Percentiles rank a stretch among this genome's conserved stretches.
These are phyloP conservation scores for Bombus confusus DNA, from an alignment of 1,140 invertebrate species.

Conservation along the genomic window DNA sequence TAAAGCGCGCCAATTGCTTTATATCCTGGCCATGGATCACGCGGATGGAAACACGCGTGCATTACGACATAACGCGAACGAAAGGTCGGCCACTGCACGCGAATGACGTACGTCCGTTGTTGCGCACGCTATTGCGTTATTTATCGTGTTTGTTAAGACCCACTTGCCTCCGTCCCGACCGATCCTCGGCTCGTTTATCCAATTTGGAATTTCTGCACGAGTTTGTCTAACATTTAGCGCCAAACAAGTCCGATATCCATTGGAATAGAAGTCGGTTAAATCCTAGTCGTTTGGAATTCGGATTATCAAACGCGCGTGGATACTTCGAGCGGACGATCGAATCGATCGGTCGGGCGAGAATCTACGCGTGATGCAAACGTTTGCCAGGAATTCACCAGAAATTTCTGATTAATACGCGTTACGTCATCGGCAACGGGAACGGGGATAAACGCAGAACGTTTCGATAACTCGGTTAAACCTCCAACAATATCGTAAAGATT, in stretches of 20 bases:
- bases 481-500: not conserved
- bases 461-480: not conserved
- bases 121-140: constrained; percentile 17
- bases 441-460: not conserved
- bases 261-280: not conserved
- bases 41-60: not conserved
- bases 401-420: constrained; percentile 1
- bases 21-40: constrained; percentile 41
- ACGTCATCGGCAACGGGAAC: not conserved
- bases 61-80: not conserved
- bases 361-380: not conserved
- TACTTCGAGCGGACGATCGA: not conserved
- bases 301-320: not conserved
- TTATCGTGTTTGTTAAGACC: constrained; percentile 1
- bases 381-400: not conserved
- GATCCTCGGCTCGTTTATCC: not conserved
- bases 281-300: not conserved
- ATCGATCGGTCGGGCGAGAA: not conserved
- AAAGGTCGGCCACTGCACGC: not conserved
- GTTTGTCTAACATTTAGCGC: not conserved
- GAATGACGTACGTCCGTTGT: constrained; percentile 31
- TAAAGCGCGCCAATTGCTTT: constrained; percentile 60
- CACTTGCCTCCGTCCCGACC: not conserved
- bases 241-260: not conserved
- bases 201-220: not conserved